Percentiles rank a stretch among this genome's conserved stretches.
These are phyloP conservation scores for Stramonita haemastoma DNA, from an alignment of 2,888 invertebrate species.

Conservation along the genomic window DNA sequence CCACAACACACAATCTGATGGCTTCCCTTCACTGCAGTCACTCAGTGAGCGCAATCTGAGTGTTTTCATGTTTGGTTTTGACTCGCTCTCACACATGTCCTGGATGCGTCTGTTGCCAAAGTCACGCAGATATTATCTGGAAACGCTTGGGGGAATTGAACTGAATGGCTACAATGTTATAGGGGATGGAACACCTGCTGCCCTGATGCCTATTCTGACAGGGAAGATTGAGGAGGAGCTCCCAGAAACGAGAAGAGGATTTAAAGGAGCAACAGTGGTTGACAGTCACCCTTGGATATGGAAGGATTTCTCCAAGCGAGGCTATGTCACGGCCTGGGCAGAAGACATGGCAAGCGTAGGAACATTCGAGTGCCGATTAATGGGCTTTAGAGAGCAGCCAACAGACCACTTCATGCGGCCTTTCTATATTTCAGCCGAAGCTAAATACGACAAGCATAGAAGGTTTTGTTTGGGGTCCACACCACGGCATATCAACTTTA, in stretches of 20 bases:
- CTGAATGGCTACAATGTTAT: slow-evolving; percentile 82
- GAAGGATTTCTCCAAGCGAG: slow-evolving; percentile 83
- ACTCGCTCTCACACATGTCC: slow-evolving; percentile 90
- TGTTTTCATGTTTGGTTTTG: slow-evolving; percentile 80
- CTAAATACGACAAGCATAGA: slow-evolving; percentile 60
- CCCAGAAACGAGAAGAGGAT: slow-evolving; percentile 88
- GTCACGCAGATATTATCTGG: slow-evolving; percentile 68
- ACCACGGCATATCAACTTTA: slow-evolving; percentile 82
- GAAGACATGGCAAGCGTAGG: slow-evolving; percentile 92
- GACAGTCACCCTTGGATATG: slow-evolving; percentile 92
- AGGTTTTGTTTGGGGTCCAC: slow-evolving; percentile 84
- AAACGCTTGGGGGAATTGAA: slow-evolving; percentile 78
- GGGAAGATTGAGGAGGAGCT: slow-evolving; percentile 89
- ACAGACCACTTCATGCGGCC: slow-evolving; percentile 94
- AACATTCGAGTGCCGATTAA: slow-evolving; percentile 92
- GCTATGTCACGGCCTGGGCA: slow-evolving; percentile 86
- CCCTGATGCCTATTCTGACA: slow-evolving; percentile 90
- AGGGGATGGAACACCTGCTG: slow-evolving; percentile 79
- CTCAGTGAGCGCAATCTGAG: slow-evolving; percentile 27
- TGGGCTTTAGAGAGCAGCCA: slow-evolving; percentile 89
- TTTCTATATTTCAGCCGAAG: slow-evolving; percentile 83
- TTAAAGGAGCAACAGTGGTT: slow-evolving; percentile 82
- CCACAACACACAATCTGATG: too few relatives aligned
- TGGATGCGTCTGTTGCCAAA: slow-evolving; percentile 72
- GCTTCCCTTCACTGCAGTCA: too few relatives aligned